A percentile compares a stretch with the other conserved stretches of the same genome.
Conservation (phyloP, 2,888 invertebrate species). For the Sinhomidia bicolor region DNA sequence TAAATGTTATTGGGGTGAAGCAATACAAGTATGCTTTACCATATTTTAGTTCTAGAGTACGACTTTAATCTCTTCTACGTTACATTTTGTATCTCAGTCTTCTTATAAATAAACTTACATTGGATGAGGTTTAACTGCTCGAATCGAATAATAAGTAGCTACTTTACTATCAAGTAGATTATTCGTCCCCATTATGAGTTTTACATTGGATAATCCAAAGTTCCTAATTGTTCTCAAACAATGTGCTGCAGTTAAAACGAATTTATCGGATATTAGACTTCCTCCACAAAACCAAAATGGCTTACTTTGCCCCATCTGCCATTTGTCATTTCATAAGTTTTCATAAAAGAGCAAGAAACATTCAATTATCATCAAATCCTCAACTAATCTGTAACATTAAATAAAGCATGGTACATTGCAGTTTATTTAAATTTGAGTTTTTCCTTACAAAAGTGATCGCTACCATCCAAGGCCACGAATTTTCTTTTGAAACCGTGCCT, state of each 20-base stretch:
- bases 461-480: conserved; percentile 76
- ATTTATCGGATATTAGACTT: conserved; percentile 69
- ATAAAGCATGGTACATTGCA: too few relatives aligned
- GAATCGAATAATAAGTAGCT: conserved; percentile 55
- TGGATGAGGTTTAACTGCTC: conserved; percentile 62
- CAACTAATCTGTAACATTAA: too few relatives aligned
- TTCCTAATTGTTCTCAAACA: conserved; percentile 69
- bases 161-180: conserved; percentile 57
- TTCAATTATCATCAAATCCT: too few relatives aligned
- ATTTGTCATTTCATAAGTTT: too few relatives aligned
- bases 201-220: conserved; percentile 65
- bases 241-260: conserved; percentile 67
- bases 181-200: conserved; percentile 73
- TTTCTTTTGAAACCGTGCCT: conserved; percentile 67
- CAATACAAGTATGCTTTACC: too few relatives aligned
- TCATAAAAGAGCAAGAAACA: too few relatives aligned
- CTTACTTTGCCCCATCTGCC: conserved; percentile 64
- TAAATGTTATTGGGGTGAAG: background rate
- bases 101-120: conserved; percentile 50
- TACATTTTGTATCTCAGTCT: too few relatives aligned
- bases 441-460: conserved; percentile 67
- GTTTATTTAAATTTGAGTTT: too few relatives aligned
- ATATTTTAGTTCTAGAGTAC: too few relatives aligned
- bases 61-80: too few relatives aligned
- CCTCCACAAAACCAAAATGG: conserved; percentile 76